Base-by-base conservation (phyloP, 2,888 invertebrate species). In the Oligia strigilis region DNA sequence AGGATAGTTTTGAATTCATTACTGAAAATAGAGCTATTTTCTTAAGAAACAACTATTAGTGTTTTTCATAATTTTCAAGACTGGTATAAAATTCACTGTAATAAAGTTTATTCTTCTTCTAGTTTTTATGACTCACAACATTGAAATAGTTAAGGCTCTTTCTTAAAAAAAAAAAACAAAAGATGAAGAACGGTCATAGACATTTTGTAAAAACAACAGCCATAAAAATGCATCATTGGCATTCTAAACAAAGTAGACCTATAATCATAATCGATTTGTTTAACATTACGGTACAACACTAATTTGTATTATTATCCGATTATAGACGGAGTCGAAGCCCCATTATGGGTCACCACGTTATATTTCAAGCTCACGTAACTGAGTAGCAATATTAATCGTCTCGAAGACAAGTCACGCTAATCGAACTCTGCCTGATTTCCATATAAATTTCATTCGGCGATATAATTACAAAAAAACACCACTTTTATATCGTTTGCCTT, bases 351-450 rank as follows among this genome's bases (percentile, higher is more conserved):
- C 72, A 71, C 69, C 76, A 82, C 83, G 65, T 75, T 74, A 78
- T 87, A 80, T 84, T 87, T 82, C 55, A 77, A 84, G 70, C 88
- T 81, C 84, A 94, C 94, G 95, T 95, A 95, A 94, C 93, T 88
- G 92, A 94, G 95, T 93, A 94, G 94, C 92, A 83, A 90, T 93
- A 40, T 40, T 40, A 92, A 93, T 92, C 84, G 91, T 92, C 92
- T 88, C 84, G 65, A 66, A 88, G 89, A 90, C 89, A 91, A 89
- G 91, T 91, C 91, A 87, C 89, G 85, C 90, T 93, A 93, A 94
- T 93, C 93, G 91, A 93, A 92, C 87, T 87, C 84, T 85, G 65
- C 71, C 87, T 90, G 77, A 93, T 95, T 94, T 94, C 92, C 94
- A 94, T 94, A 90, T 90, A 88, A 90, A 93, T 93, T 91, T 90